Evolutionary conservation across 1,140 invertebrate species (phyloP), one percentile per base, ranked within the genome.

Genomic region (Drosophila lacteicornis): DNA sequence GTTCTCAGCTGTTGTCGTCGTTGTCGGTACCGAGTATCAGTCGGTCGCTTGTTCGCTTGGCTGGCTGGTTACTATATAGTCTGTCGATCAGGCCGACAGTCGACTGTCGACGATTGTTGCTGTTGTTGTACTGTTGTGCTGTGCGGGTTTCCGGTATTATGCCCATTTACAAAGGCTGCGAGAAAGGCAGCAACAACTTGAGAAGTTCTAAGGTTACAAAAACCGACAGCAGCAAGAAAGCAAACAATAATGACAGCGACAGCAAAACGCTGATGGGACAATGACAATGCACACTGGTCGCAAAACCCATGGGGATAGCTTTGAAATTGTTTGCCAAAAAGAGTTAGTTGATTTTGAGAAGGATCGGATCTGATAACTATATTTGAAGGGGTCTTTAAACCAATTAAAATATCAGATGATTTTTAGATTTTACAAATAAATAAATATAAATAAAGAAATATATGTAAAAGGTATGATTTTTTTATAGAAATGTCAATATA

Each of bases 61-160:
- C 69, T 73, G 69, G 46, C 25, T 30, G 67, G 67, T 68, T 68
- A 70, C 67, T 68, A 70, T 62, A 62, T 55, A 60, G 69, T 73
- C 67, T 43, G 69, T 73, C 68, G 69, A 73, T 73, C 69, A 13
- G 69, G 13, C 33, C 45, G 61, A 63, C 63, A 46, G 60, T 40
- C 22, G 57, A 49, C 67, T 51, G 70, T 69, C 55, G 65, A 25
- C 51, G 49, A 46, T 53, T 58, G 60, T 77, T 17, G 19, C 46
- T 25, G 60, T 19, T 42, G 78, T 59, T 73, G 75, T 51, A 25
- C 46, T 25, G 60, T 30, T 70, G 73, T 82, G 83, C 82, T 87
- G 83, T 87, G 83, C 71, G 73, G 80, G 77, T 87, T 87, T 87
- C 84, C 84, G 84, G 84, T 87, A 87, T 87, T 80, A 87, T 87